Percentiles rank a stretch among this genome's conserved stretches.
Evolutionary conservation across 2,888 invertebrate genomes (phyloP).

Genomic region (Dioctria rufipes): DNA sequence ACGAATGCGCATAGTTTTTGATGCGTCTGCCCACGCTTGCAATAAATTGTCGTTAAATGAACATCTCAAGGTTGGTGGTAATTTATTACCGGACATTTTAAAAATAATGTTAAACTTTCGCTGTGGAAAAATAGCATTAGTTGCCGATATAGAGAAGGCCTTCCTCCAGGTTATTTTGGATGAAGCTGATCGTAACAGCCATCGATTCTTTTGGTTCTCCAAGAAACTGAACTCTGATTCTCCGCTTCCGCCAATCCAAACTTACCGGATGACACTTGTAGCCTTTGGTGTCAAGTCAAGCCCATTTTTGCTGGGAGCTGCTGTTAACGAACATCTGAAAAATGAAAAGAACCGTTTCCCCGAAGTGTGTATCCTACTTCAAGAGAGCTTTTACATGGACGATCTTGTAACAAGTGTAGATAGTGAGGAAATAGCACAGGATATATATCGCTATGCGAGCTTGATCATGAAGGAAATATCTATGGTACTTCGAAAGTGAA

Average conservation of each 20-base stretch:
- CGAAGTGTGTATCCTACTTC: background rate
- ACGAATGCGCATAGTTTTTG: background rate
- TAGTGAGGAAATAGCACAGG: conserved; percentile 36
- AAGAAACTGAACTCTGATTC: background rate
- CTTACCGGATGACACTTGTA: conserved; percentile 47
- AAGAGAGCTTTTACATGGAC: conserved; percentile 50
- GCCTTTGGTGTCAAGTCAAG: conserved; percentile 54
- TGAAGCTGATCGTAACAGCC: background rate
- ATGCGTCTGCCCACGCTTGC: background rate
- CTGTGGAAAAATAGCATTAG: conserved; percentile 8
- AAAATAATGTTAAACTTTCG: conserved; percentile 6
- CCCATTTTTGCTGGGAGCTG: conserved; percentile 41
- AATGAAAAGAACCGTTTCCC: conserved; percentile 4
- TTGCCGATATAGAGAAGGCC: conserved; percentile 3
- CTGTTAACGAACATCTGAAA: conserved; percentile 32
- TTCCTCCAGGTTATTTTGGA: background rate
- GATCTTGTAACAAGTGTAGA: conserved; percentile 47
- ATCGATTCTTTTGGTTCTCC: background rate
- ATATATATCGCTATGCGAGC: conserved; percentile 45
- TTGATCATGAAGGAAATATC: conserved; percentile 41
- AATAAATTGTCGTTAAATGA: conserved; percentile 10
- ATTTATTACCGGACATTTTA: background rate
- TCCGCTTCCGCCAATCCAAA: background rate
- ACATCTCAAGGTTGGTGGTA: conserved; percentile 8
- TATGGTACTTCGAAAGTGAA: conserved; percentile 53